Evolutionary conservation across 2,888 invertebrate species (phyloP), one percentile per base, ranked within the genome.

Genomic region (Gryllus longicercus): DNA sequence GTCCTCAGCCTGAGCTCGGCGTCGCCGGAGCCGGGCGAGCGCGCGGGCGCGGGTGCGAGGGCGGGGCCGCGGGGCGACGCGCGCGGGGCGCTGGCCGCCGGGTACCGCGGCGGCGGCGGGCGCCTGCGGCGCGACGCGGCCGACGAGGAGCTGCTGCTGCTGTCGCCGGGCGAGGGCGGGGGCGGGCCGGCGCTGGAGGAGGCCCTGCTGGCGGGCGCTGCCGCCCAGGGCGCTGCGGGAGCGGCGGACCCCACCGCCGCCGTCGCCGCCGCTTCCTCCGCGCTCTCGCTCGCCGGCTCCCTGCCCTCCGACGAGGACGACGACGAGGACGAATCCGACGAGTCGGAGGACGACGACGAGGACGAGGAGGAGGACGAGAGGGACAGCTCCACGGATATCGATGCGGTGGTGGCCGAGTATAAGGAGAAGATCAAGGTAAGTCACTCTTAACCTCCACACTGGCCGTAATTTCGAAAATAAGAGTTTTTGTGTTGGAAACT

Each of bases 321-420:
- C 12, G 82, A 81, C 63, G 79, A 81, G 51, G 78, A 78, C 51
- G 82, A 80, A 23, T 77, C 82, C 74, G 81, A 84, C 75, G 83
- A 86, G 75, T 86, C 87, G 11, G 87, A 87, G 23, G 88, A 88
- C 75, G 89, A 88, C 51, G 90, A 90, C 1, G 78, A 78, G 4
- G 12, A 74, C 25, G 50, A 50, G 10, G 78, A 78, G 10, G 89
- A 88, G n/a, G 92, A 85, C 49, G 83, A 83, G 78, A 83, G 92
- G 49, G 92, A 92, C 82, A 92, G 91, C 82, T 93, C 93, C 1
- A 94, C 94, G 2, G 94, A 94, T 84, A 93, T 94, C 80, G 94
- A 94, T 85, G 93, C 93, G 1, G 92, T 92, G 21, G 94, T 94
- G 0, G 93, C 93, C 84, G 94, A 94, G 85, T 94, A 94, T 84